Base-by-base conservation (phyloP, 92 coral and sea anemone genomes). In the Montipora capitata region DNA sequence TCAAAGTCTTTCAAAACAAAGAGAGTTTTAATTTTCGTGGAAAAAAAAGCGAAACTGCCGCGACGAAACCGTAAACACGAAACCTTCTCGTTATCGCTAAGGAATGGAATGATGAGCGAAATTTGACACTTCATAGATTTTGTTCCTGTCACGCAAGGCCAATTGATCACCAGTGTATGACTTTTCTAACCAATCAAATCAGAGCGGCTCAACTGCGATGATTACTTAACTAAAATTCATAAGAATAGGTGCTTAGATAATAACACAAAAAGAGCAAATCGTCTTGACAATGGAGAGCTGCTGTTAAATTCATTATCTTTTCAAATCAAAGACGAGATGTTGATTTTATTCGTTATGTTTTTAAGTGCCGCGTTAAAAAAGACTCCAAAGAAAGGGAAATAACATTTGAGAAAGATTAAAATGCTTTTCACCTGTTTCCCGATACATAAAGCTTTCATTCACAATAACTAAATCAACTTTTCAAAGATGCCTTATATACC, bases 61-160 rank as follows among this genome's bases (percentile, higher is more conserved):
- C 54, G 20, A 11, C 8, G 61, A 14, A 15, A 83, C 87, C 61
- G 87, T 83, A 72, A 83, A 83, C 87, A 83, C 90, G 83, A 79
- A 67, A 63, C 52, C 58, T 77, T 58, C 62, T 59, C 86, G 0
- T 83, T 83, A 92, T 92, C 95, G 77, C 95, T 65, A 92, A 92
- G 95, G 95, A 78, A 84, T 82, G 83, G 74, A 8, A 52, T 54
- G 40, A 49, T 69, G 20, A 68, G 57, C 71, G 87, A 59, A 58
- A 83, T 83, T 11, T 72, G 87, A 83, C 87, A 83, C 87, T 83
- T 42, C 1, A 20, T 16, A 56, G 7, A 48, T 11, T 72, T 78
- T 12, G 2, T 58, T 41, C 14, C 79, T 83, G 87, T 72, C 87
- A 83, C 87, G 87, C 87, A 57, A 69, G 44, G 0, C 43, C 44